A percentile compares a stretch with the other conserved stretches of the same genome.
phyloP scores from a whole-genome alignment of 2,888 invertebrate species.

The Parnassius smintheus region DNA sequence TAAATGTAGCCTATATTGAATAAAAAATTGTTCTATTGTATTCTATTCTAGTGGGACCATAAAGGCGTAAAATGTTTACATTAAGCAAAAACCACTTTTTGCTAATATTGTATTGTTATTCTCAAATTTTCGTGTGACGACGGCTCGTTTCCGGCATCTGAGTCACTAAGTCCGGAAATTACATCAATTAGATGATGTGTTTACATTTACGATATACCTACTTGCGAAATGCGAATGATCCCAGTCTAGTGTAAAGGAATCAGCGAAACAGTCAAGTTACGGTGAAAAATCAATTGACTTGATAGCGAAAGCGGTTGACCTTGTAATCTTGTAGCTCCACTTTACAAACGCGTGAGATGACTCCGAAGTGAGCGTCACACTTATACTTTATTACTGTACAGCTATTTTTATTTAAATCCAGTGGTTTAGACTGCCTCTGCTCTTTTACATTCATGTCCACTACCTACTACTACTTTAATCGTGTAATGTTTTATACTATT shows the following conservation, averaged over 20 bases:
- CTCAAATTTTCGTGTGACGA: neutral
- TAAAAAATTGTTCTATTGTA: too few species aligned
- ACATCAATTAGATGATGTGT: constrained; percentile 8
- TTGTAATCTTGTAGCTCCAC: constrained; percentile 56
- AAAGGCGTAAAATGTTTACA: too few species aligned
- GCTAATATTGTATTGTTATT: neutral
- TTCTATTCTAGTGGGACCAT: too few species aligned
- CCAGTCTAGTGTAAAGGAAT: neutral
- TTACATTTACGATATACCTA: neutral
- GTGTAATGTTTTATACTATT: too few species aligned
- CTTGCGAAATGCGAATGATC: constrained; percentile 5
- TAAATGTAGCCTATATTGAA: too few species aligned
- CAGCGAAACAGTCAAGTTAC: neutral
- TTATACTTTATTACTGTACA: too few species aligned
- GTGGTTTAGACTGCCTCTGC: too few species aligned
- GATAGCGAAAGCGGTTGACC: constrained; percentile 64
- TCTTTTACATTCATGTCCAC: too few species aligned
- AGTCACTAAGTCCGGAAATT: constrained; percentile 11
- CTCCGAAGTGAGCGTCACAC: constrained; percentile 21
- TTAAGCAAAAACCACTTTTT: neutral
- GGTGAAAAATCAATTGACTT: constrained; percentile 26
- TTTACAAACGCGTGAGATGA: constrained; percentile 37
- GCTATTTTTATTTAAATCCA: too few species aligned
- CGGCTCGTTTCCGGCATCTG: constrained; percentile 4
- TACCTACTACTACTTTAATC: too few species aligned